Percentiles rank a stretch among this genome's conserved stretches.
Conservation (phyloP, 2,888 invertebrate genomes). For the Exephanes ischioxanthus region DNA sequence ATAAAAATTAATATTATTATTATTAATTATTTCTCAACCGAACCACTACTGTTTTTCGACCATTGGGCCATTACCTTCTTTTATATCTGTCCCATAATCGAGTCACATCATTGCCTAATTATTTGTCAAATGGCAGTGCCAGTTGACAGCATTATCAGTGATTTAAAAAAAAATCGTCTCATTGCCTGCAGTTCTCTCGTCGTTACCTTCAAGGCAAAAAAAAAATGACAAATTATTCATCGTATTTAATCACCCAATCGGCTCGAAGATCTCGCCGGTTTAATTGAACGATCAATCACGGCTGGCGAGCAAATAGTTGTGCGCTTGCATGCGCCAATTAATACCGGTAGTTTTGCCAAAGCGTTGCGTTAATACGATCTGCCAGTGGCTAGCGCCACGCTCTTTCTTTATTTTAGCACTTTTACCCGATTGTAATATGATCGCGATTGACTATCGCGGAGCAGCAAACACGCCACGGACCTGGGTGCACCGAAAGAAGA, state of each 20-base stretch:
- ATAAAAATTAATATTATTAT: too few relatives aligned
- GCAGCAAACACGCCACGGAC: background rate
- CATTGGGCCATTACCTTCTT: too few relatives aligned
- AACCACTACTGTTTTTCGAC: too few relatives aligned
- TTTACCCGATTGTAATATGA: constrained; percentile 30
- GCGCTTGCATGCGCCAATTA: background rate
- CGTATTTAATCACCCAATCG: background rate
- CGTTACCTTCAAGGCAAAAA: too few relatives aligned
- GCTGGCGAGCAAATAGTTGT: background rate
- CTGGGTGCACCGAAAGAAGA: background rate
- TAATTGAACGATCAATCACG: background rate
- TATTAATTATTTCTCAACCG: too few relatives aligned
- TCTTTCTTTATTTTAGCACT: constrained; percentile 4
- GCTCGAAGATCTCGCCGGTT: background rate
- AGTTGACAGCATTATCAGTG: too few relatives aligned
- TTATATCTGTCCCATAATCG: too few relatives aligned
- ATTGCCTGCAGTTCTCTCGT: too few relatives aligned
- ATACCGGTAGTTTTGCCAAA: background rate
- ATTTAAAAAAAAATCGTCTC: too few relatives aligned
- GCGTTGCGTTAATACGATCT: background rate
- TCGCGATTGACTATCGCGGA: constrained; percentile 9
- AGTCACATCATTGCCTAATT: too few relatives aligned
- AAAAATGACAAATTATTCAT: too few relatives aligned
- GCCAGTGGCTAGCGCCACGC: background rate
- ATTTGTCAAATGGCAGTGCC: too few relatives aligned